A percentile compares a stretch with the other conserved stretches of the same genome.
Evolutionary conservation across 2,113 vertebrate species (phyloP).

Genomic region (Elachura formosa): DNA sequence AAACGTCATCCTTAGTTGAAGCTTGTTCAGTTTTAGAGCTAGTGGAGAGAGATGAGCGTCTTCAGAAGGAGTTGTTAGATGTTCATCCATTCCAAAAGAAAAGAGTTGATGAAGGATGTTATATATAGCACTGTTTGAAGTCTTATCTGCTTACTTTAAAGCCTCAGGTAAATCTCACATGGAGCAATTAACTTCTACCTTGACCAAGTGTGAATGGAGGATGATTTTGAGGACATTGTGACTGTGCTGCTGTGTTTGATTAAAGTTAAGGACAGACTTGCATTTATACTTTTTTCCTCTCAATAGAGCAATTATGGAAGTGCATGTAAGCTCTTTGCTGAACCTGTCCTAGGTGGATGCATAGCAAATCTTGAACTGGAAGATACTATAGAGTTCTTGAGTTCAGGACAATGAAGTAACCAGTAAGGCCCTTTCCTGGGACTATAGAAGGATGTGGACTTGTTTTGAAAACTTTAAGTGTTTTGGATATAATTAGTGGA

Average conservation of each 20-base stretch:
- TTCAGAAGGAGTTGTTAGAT: background rate
- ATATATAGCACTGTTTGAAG: background rate
- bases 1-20: background rate
- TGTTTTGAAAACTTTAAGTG: background rate
- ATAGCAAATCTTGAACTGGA: background rate
- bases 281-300: background rate
- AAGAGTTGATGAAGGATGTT: background rate
- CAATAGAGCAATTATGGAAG: background rate
- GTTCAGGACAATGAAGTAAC: background rate
- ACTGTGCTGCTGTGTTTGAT: background rate
- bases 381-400: background rate
- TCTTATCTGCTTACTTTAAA: background rate
- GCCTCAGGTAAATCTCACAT: background rate
- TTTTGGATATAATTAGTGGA: background rate
- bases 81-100: background rate
- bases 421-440: background rate
- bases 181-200: background rate
- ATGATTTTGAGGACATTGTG: background rate
- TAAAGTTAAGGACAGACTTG: background rate
- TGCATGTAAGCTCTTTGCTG: background rate
- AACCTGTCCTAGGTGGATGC: background rate
- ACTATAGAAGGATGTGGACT: background rate
- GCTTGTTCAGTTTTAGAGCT: background rate
- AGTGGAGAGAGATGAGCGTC: background rate
- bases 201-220: background rate